Evolutionary conservation across 2,113 vertebrate species (phyloP), one percentile per base, ranked within the genome.

Genomic region (Trachemys scripta): DNA sequence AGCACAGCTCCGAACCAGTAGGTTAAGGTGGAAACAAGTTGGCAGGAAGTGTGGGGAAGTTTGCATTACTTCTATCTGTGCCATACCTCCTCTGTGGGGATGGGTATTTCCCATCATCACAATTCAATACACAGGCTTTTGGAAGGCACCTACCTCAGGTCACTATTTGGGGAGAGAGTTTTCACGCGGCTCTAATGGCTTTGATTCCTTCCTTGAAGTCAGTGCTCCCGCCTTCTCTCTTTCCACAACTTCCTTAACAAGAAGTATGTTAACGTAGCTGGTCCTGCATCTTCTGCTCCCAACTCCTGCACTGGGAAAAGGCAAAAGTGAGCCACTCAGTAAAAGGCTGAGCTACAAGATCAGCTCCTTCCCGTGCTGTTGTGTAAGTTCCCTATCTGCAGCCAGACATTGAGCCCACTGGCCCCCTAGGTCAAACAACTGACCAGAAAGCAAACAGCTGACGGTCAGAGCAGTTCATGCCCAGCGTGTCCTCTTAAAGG

Each of bases 401-500:
- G 95, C 20, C 59, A 62, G 89, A 75, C 89, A 72, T 91, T 95
- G 95, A 92, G 90, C 95, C 88, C 86, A 53, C 35, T 93, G 80
- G 82, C 88, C 87, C 94, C 80, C 47, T 56, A 42, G 96, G 96
- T 96, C 95, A 97, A 95, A 94, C 94, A 97, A 96, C 59, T 95
- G 96, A 75, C 54, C 91, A 87, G 79, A 96, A 96, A 96, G 95
- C 87, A 93, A 96, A 87, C 96, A 96, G 96, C 96, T 96, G 96
- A 96, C 3, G 0, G 87, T 76, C 79, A 82, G 89, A 92, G 79
- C 82, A 89, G 59, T 51, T 92, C 80, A 84, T 82, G 6, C 97
- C 85, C 97, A 90, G 95, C 95, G 51, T 94, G 96, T 93, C 91
- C 82, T 92, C 85, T 94, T 88, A 69, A 49, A 96, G 95, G 88